Evolutionary conservation across 2,113 vertebrate genomes (phyloP), one percentile per base, ranked within the genome.

Genomic region (Neodontobutis hainanensis): DNA sequence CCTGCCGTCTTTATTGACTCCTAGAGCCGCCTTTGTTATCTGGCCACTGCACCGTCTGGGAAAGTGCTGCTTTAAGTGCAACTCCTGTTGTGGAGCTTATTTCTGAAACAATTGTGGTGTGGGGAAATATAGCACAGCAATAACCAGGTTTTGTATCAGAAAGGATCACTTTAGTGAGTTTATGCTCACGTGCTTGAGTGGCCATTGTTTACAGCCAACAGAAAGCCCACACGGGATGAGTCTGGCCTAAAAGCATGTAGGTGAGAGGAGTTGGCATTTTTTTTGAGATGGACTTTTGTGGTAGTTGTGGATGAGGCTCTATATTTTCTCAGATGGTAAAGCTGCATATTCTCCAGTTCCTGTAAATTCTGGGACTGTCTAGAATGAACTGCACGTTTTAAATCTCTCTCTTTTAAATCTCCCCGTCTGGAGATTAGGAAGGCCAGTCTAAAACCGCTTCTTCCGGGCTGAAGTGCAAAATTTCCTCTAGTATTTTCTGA

Each of bases 21-120:
- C 61, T 50, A 65, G 61, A 70, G 75, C 73, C 0, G 48, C 60
- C 61, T 75, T 80, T 83, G 63, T 81, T 82, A 73, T 80, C 77
- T 82, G 70, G 71, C 77, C 59, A 49, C 58, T 75, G 77, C 75
- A 74, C 77, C 57, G 70, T 68, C 65, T 64, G 78, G 64, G 66
- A 77, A 78, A 84, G 70, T 82, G 81, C 70, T 68, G 46, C 65
- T 68, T 70, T 77, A 83, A 77, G 85, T 84, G 73, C 59, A 27
- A 47, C 61, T 75, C 61, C 62, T 77, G 68, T 80, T 75, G 70
- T 68, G 61, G 61, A 70, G 68, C 50, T 14, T 72, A 51, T 81
- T 82, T 73, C 52, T 57, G 53, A 80, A 74, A 70, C 67, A 74
- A 51, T 45, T 9, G 53, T 60, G 51, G 43, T 2, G 1, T 11